Evolutionary conservation across 2,888 invertebrate species (phyloP).

Genomic region (Apocheima hispidaria): DNA sequence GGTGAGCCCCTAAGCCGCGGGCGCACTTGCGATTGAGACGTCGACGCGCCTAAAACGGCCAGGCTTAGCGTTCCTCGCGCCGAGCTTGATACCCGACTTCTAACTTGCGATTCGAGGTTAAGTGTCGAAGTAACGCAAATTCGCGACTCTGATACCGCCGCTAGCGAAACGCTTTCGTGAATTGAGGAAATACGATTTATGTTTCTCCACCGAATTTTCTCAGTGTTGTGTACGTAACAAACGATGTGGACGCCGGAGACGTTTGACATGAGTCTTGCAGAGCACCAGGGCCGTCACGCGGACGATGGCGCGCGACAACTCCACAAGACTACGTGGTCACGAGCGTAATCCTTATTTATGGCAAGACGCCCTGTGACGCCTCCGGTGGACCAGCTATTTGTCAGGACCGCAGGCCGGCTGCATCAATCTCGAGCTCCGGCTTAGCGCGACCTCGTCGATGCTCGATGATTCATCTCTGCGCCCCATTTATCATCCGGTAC

Average conservation of each 20-base stretch:
- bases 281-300: slow-evolving; percentile 60
- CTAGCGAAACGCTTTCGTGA: slow-evolving; percentile 53
- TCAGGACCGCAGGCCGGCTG: slow-evolving; percentile 69
- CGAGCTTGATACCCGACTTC: slow-evolving; percentile 76
- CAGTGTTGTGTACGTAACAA: slow-evolving; percentile 54
- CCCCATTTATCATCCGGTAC: slow-evolving; percentile 56
- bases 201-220: slow-evolving; percentile 50
- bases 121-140: slow-evolving; percentile 81
- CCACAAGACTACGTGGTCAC: slow-evolving; percentile 80
- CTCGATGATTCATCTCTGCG: slow-evolving; percentile 56
- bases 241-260: slow-evolving; percentile 62
- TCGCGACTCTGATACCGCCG: slow-evolving; percentile 63
- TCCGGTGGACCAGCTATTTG: slow-evolving; percentile 79
- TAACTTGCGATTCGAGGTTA: slow-evolving; percentile 80
- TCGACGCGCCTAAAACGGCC: slow-evolving; percentile 74
- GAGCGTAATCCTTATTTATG: slow-evolving; percentile 85
- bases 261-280: slow-evolving; percentile 68
- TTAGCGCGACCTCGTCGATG: slow-evolving; percentile 62
- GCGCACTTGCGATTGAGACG: slow-evolving; percentile 78
- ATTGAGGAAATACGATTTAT: slow-evolving; percentile 60
- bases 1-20: slow-evolving; percentile 75
- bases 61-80: slow-evolving; percentile 78
- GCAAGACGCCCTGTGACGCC: slow-evolving; percentile 82
- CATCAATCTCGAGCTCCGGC: slow-evolving; percentile 78
- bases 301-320: slow-evolving; percentile 69